These are phyloP conservation scores for Nemotelus pantherinus DNA, from an alignment of 2,888 invertebrate species.

Conservation along the genomic window DNA sequence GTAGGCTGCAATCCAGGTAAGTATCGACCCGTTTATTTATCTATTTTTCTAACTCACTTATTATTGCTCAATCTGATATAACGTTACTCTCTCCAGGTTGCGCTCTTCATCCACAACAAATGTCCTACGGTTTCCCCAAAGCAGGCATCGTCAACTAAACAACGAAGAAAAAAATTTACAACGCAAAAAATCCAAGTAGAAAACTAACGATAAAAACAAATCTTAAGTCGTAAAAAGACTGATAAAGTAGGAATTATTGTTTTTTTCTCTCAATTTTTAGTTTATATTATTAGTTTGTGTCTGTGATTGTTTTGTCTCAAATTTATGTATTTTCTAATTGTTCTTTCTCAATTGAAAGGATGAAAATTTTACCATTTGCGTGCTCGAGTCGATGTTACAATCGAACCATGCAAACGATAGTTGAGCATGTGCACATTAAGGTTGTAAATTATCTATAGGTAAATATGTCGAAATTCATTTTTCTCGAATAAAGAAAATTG, in stretches of 20 bases:
- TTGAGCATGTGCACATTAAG: no score
- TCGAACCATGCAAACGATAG: no score
- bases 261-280: not conserved
- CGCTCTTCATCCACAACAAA: constrained; percentile 28
- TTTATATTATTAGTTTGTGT: constrained; percentile 4
- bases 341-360: not conserved
- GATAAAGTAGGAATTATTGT: constrained; percentile 3
- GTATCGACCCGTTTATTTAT: not conserved
- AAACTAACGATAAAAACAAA: not conserved
- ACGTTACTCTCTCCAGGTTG: constrained; percentile 12
- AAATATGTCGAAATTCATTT: no score
- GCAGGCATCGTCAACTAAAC: constrained; percentile 43
- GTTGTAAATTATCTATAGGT: no score
- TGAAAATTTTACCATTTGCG: not conserved
- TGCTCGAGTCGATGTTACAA: not conserved
- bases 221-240: constrained; percentile 12
- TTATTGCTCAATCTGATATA: not conserved
- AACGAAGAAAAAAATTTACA: not conserved
- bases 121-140: constrained; percentile 37
- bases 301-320: constrained; percentile 2
- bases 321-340: not conserved
- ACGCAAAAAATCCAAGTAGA: not conserved
- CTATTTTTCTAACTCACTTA: not conserved
- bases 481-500: no score
- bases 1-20: constrained; percentile 15